Percentiles rank a stretch among this genome's conserved stretches.
phyloP scores from a whole-genome alignment of 2,113 vertebrate species.

The Suncus etruscus region DNA sequence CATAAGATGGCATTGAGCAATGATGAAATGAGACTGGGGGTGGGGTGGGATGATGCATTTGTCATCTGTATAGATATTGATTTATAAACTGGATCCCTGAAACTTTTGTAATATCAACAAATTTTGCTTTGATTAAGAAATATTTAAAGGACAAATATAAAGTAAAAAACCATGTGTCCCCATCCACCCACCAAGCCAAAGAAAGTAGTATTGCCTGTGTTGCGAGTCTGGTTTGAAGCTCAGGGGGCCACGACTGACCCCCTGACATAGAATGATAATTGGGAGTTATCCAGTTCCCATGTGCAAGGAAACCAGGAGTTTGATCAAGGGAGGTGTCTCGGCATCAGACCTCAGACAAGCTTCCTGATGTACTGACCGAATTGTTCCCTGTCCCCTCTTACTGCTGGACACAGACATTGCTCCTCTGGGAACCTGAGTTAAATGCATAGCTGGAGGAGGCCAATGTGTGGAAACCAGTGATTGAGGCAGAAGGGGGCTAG shows the following conservation, averaged over 20 bases:
- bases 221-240: background rate
- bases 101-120: background rate
- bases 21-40: too few species aligned
- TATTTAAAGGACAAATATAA: background rate
- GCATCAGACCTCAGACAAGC: background rate
- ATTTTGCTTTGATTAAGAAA: background rate
- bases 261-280: background rate
- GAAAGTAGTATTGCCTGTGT: background rate
- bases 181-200: background rate
- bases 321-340: background rate
- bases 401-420: background rate
- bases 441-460: slow-evolving; percentile 10
- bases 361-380: background rate
- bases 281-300: background rate
- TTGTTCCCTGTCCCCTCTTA: background rate
- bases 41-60: too few species aligned
- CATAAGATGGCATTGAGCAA: background rate
- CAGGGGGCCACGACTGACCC: background rate
- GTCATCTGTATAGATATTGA: background rate
- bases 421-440: background rate
- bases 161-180: background rate
- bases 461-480: background rate
- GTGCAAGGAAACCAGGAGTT: background rate
- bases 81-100: background rate
- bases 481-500: background rate